Evolutionary conservation across 2,113 vertebrate species (phyloP), one percentile per base, ranked within the genome.

Genomic region (Morone chrysops): DNA sequence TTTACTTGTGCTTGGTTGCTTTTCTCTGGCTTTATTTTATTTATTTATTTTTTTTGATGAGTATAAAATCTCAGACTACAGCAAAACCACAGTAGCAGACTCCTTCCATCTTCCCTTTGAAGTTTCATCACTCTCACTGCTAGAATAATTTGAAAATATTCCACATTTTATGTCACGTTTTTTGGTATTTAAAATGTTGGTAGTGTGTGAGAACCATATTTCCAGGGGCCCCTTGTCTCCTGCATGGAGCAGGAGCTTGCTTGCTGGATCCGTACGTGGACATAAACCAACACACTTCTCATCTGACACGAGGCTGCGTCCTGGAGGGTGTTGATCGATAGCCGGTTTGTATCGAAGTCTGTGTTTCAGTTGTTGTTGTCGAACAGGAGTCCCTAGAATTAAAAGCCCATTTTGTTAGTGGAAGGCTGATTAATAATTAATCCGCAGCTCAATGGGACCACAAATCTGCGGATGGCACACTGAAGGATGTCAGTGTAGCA

Each of bases 371-470:
- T 88, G 80, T 80, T 78, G 85, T 86, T 87, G 85, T 86, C 73
- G 22, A 83, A 86, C 84, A 87, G 69, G 75, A 81, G 71, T 69
- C 82, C 57, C 56, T 80, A 65, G 90, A 94, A 95, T 95, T 95
- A 94, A 93, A 94, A 87, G 81, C 79, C 80, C 60, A 87, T 91
- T 94, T 84, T 89, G 82, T 82, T 78, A 67, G 80, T 22, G 72
- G 84, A 90, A 78, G 78, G 25, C 80, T 89, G 82, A 89, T 94
- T 93, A 94, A 94, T 93, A 90, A 92, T 93, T 91, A 60, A 92
- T 84, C 43, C 8, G 3, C 74, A 22, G 71, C 89, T 87, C 75
- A 67, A 81, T 81, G 63, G 70, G 66, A 88, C 77, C 84, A 88
- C 90, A 87, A 90, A 92, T 90, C 87, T 82, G 76, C 48, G 78